Evolutionary conservation across 2,113 vertebrate species (phyloP).

Genomic region (Pseudopipra pipra): DNA sequence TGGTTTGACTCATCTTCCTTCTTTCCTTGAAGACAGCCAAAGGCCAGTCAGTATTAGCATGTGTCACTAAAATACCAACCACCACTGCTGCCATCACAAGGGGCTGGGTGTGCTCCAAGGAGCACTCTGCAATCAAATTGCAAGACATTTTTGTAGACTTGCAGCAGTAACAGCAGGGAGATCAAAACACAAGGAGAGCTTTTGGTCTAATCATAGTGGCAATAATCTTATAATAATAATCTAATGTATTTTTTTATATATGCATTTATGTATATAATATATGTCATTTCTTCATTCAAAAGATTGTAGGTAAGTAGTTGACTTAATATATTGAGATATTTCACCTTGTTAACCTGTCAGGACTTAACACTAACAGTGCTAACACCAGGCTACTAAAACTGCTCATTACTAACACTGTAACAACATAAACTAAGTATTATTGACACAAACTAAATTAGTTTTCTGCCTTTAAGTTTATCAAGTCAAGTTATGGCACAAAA

Average conservation of each 20-base stretch:
- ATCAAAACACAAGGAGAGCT: not conserved
- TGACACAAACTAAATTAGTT: not conserved
- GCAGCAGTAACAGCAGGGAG: not conserved
- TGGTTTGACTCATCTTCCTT: not conserved
- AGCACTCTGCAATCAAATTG: rapidly evolving
- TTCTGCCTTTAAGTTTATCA: not conserved
- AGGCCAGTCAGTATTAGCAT: rapidly evolving
- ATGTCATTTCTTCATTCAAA: not conserved
- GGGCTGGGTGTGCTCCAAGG: not conserved
- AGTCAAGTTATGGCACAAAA: not conserved
- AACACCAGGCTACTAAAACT: not conserved
- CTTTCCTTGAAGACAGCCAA: not conserved
- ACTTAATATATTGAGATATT: not conserved
- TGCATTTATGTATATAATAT: not conserved
- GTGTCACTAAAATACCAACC: rapidly evolving
- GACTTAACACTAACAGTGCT: not conserved
- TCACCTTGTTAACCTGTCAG: not conserved
- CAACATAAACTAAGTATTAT: not conserved
- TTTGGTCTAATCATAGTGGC: not conserved
- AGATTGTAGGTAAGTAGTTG: not conserved
- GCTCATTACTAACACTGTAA: not conserved
- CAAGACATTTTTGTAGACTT: not conserved
- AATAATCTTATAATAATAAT: not conserved
- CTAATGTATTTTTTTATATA: too few relatives aligned
- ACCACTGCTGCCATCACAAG: not conserved